These are phyloP conservation scores for Tinamus guttatus DNA, from an alignment of 2,113 vertebrate species.

Conservation along the genomic window DNA sequence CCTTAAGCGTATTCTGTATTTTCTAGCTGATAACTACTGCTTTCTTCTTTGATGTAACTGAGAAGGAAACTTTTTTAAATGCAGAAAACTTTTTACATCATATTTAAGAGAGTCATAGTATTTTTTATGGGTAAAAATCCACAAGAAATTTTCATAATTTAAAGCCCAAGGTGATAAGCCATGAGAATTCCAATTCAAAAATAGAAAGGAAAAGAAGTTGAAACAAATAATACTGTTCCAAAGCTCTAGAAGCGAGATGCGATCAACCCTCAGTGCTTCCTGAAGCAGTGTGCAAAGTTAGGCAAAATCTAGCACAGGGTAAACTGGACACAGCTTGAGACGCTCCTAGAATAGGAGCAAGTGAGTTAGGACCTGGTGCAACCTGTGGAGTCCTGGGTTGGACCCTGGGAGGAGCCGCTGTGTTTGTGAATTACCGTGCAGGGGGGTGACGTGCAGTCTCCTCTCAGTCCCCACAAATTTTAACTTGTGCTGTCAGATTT, in stretches of 20 bases:
- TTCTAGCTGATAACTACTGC: background rate
- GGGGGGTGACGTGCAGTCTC: background rate
- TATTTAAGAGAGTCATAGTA: background rate
- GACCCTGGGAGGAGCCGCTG: background rate
- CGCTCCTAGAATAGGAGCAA: background rate
- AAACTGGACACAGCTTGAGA: background rate
- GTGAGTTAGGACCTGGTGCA: background rate
- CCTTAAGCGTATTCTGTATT: background rate
- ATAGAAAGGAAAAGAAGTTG: background rate
- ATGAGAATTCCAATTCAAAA: background rate
- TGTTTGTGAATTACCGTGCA: background rate
- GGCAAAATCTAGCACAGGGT: background rate
- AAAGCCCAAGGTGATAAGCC: background rate
- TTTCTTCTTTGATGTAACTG: background rate
- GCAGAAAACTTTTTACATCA: background rate
- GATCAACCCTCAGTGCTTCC: background rate
- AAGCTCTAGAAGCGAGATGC: background rate
- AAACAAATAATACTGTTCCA: background rate
- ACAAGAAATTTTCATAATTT: background rate
- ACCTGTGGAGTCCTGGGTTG: background rate
- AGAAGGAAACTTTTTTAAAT: background rate
- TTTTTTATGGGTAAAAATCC: background rate
- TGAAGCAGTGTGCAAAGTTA: background rate
- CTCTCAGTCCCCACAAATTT: background rate
- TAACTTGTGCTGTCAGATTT: background rate